Evolutionary conservation across 2,888 invertebrate species (phyloP), one percentile per base, ranked within the genome.

Genomic region (Willowsia nigromaculata): DNA sequence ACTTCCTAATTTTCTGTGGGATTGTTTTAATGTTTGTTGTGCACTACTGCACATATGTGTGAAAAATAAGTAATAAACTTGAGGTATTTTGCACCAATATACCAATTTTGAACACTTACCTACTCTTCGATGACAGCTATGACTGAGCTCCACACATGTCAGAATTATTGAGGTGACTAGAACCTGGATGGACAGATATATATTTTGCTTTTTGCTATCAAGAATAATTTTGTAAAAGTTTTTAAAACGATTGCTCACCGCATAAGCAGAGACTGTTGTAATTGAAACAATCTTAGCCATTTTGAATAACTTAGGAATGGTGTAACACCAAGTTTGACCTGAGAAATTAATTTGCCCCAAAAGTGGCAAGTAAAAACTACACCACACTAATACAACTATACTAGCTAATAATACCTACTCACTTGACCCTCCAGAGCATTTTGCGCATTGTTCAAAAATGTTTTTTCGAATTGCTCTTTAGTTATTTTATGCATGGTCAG

Each of bases 51-150:
- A 37, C 37, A 37, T 9, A 6, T 37, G 37, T n/a, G 37, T 9
- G 37, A 37, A 37, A 37, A 4, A 37, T 37, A 30, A 33, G 6
- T 65, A 9, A 30, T 65, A 6, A 15, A 65, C 22, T 65, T 65
- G 18, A n/a, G 9, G 15, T 15, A 71, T 5, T 3, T 18, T 7
- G 13, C 6, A 11, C 33, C 33, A 13, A 37, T 30, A 18, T 9
- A 22, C 33, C 47, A 40, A n/a, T 56, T 6, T 9, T 18, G 56
- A 33, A 11, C 2, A n/a, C 81, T 81, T 85, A 88, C 90, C 88
- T 43, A 90, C 90, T 90, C 62, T 85, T 6, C 90, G 88, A 62
- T 90, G 90, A 37, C 90, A 90, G 27, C 78, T 68, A 6, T 85
- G 43, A 37, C 37, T 88, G 7, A 84, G 53, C n/a, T 90, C 85